phyloP scores from a whole-genome alignment of 2,888 invertebrate species.

The Chrysolina oricalcia region DNA sequence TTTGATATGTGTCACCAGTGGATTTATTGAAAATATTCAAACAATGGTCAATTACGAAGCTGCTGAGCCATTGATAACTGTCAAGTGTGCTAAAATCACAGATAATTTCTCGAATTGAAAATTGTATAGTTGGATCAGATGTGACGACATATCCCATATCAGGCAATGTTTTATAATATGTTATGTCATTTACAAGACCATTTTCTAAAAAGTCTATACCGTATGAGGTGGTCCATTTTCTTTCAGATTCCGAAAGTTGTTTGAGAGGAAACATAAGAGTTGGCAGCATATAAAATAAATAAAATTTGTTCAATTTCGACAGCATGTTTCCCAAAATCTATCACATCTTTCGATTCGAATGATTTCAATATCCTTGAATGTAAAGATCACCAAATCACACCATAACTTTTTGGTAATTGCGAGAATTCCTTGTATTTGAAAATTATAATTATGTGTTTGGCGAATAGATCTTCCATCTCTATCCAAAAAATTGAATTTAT shows the following conservation, averaged over 20 bases:
- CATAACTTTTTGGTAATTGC: slow-evolving; percentile 15
- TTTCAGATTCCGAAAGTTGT: neutral
- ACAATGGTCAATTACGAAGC: slow-evolving; percentile 34
- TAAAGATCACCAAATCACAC: slow-evolving; percentile 22
- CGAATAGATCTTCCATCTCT: neutral
- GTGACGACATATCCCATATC: neutral
- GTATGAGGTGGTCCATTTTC: neutral
- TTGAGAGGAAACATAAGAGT: neutral
- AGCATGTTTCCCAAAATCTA: neutral
- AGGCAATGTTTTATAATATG: slow-evolving; percentile 29
- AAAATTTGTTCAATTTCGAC: neutral
- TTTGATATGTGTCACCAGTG: slow-evolving; percentile 20
- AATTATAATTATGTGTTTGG: slow-evolving; percentile 29
- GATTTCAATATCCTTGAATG: slow-evolving; percentile 30
- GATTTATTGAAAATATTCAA: slow-evolving; percentile 21
- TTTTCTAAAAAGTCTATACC: neutral
- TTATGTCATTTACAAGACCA: slow-evolving; percentile 18
- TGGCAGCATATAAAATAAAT: neutral
- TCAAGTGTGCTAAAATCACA: slow-evolving; percentile 31
- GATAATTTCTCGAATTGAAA: slow-evolving; percentile 26
- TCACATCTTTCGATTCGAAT: neutral
- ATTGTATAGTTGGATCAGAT: neutral
- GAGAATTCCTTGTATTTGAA: slow-evolving; percentile 29
- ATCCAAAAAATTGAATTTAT: slow-evolving; percentile 21
- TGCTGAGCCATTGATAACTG: slow-evolving; percentile 17